Conservation (phyloP, 2,888 invertebrate genomes). For the Choristoneura rosaceana region DNA sequence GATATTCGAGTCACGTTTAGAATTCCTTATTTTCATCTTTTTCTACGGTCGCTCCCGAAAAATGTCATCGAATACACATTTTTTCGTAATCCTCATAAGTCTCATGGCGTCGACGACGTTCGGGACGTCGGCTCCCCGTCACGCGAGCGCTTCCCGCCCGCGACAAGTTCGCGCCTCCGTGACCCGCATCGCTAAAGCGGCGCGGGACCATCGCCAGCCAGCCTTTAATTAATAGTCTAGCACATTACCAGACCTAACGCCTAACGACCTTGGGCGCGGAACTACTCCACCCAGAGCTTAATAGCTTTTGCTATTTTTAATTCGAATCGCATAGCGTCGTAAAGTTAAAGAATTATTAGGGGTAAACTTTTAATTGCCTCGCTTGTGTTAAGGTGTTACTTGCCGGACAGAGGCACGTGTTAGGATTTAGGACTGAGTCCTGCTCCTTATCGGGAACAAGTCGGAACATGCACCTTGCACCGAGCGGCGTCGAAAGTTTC, state of each 20-base stretch:
- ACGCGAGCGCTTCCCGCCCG: slow-evolving; percentile 57
- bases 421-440: slow-evolving; percentile 75
- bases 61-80: slow-evolving; percentile 86
- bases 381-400: slow-evolving; percentile 59
- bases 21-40: slow-evolving; percentile 86
- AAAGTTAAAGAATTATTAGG: slow-evolving; percentile 33
- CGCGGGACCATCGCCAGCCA: slow-evolving; percentile 57
- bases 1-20: slow-evolving; percentile 82
- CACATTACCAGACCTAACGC: slow-evolving; percentile 52
- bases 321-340: slow-evolving; percentile 17
- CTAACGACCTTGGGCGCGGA: slow-evolving; percentile 35
- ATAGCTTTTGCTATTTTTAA: slow-evolving; percentile 10
- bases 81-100: slow-evolving; percentile 85
- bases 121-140: slow-evolving; percentile 61
- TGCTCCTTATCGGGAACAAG: slow-evolving; percentile 75
- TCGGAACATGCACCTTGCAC: slow-evolving; percentile 75
- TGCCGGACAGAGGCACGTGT: slow-evolving; percentile 60
- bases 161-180: slow-evolving; percentile 73
- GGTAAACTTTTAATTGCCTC: slow-evolving; percentile 71
- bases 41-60: slow-evolving; percentile 81
- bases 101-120: slow-evolving; percentile 74
- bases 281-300: slow-evolving; percentile 10
- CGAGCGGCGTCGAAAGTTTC: slow-evolving; percentile 73
- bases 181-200: slow-evolving; percentile 72
- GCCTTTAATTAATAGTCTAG: slow-evolving; percentile 65